Base-by-base conservation (phyloP, 2,113 vertebrate species). In the Fukomys damarensis region DNA sequence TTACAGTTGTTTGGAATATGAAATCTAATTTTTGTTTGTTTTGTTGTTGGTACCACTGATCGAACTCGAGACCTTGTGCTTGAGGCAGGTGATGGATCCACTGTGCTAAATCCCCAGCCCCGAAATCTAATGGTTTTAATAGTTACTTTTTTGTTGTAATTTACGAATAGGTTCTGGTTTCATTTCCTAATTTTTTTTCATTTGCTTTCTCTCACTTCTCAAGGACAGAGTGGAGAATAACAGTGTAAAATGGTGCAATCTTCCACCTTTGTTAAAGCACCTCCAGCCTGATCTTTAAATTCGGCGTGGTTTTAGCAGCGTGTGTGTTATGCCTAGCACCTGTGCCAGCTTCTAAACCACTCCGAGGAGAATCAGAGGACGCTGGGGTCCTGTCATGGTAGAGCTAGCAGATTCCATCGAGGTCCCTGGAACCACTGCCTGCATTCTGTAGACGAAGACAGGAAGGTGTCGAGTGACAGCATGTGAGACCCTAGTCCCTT, bases 161-260 rank as follows among this genome's bases (percentile, higher is more conserved):
- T 92, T 83, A 24, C 30, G 49, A 79, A 49, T 32, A 59, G 14
- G 38, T 68, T 92, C 68, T 49, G 35, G 91, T 54, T 96, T 84
- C 28, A 74, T 81, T 87, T 93, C 72, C 81, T 84, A 66, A 54
- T 79, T 4, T 81, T 76, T 85, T 90, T 87, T 89, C 49, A 86
- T 8, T 68, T 41, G 61, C 28, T 94, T 85, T 61, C 70, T 93
- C 54, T 82, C 12, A 8, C 32, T 84, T 86, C 70, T 93, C 76
- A 86, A 70, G n/a, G 35, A 58, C 4, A 0, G 49, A 11, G 41
- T 68, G 38, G 10, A 89, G 26, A 52, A 70, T 2, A 66, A 26
- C 35, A 59, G 2, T 77, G 49, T 86, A 66, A 80, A 94, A 61
- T 30, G 52, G 10, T 82, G 19, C 19, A 49, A 26, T 74, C 93